A percentile compares a stretch with the other conserved stretches of the same genome.
Conservation (phyloP, 2,888 invertebrate species). For the Nemotelus nigrinus region DNA sequence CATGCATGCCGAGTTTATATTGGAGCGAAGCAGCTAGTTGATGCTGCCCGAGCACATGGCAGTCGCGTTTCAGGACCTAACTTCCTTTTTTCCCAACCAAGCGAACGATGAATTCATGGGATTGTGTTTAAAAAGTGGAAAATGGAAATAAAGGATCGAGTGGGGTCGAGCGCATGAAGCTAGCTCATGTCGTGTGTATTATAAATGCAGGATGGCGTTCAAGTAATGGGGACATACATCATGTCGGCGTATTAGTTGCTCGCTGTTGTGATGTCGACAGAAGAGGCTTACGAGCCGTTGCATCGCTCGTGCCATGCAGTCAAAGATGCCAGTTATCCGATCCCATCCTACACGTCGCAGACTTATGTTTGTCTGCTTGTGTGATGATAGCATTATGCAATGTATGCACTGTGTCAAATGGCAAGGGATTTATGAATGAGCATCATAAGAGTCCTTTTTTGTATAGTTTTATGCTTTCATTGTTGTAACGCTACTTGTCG, state of each 20-base stretch:
- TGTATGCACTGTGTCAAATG: slow-evolving; percentile 25
- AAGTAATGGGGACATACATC: slow-evolving; percentile 43
- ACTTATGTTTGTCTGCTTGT: slow-evolving; percentile 12
- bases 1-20: not conserved
- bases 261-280: slow-evolving; percentile 13
- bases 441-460: not conserved
- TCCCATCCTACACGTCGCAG: not conserved
- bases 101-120: slow-evolving; percentile 25
- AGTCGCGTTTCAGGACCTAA: not conserved
- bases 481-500: not conserved
- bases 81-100: not conserved
- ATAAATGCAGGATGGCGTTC: slow-evolving; percentile 38
- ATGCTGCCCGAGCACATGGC: not conserved
- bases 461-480: slow-evolving; percentile 7
- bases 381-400: slow-evolving; percentile 10
- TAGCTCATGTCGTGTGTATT: not conserved
- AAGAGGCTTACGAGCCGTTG: slow-evolving; percentile 9
- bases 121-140: slow-evolving; percentile 15
- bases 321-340: not conserved
- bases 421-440: slow-evolving; percentile 12
- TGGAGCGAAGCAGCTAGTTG: not conserved
- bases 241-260: slow-evolving; percentile 28
- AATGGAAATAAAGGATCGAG: not conserved
- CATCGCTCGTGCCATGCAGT: not conserved
- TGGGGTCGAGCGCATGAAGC: not conserved